Percentiles rank a stretch among this genome's conserved stretches.
phyloP scores from a whole-genome alignment of 2,113 vertebrate species.

The Mormoops blainvillei region DNA sequence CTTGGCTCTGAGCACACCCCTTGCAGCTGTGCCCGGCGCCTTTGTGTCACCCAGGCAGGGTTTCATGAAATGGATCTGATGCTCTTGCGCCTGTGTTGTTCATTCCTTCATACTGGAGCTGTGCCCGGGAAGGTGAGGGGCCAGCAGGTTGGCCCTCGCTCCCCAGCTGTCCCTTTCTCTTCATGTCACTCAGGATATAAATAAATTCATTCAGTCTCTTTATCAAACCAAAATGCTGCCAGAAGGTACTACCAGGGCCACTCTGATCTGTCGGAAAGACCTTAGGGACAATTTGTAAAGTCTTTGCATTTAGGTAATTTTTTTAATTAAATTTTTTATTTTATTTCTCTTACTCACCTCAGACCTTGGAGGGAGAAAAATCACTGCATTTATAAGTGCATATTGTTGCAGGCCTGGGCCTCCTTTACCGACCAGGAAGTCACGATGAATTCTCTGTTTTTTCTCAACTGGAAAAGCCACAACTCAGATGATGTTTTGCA shows the following conservation, averaged over 20 bases:
- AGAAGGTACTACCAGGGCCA: conserved; percentile 36
- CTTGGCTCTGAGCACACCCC: neutral
- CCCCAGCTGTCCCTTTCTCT: conserved; percentile 76
- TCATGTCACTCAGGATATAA: conserved; percentile 76
- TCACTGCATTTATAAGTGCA: neutral
- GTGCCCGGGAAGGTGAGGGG: conserved; percentile 67
- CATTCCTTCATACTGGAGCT: conserved; percentile 54
- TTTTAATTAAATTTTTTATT: neutral
- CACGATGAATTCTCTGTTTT: neutral
- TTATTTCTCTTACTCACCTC: neutral
- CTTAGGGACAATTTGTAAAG: neutral
- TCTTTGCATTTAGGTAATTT: neutral
- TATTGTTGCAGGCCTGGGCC: neutral
- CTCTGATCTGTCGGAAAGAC: conserved; percentile 38
- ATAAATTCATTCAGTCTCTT: conserved; percentile 72
- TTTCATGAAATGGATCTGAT: conserved; percentile 64
- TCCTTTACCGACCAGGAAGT: neutral
- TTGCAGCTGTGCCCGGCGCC: conserved; percentile 42
- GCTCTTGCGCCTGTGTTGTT: conserved; percentile 35
- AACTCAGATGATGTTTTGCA: neutral
- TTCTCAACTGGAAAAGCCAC: neutral
- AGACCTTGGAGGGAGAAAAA: neutral
- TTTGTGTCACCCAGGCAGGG: conserved; percentile 46
- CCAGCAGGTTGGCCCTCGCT: conserved; percentile 56
- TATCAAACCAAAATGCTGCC: conserved; percentile 22